Evolutionary conservation across 1,140 invertebrate genomes (phyloP).

Genomic region (Temnothorax longispinosus): DNA sequence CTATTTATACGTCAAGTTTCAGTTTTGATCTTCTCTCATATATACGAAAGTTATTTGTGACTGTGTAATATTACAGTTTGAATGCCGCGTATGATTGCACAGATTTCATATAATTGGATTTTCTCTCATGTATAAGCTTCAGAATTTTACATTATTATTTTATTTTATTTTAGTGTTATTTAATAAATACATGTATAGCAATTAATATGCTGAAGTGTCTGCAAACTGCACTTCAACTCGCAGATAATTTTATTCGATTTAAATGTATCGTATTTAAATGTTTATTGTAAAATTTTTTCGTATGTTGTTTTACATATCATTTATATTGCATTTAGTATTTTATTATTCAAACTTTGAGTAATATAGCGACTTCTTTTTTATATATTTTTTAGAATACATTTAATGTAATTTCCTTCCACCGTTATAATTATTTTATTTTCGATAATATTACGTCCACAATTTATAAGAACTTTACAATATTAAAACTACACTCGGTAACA

Average conservation of each 20-base stretch:
- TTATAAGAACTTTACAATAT: slow-evolving; percentile 7
- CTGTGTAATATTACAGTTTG: not conserved
- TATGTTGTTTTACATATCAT: not conserved
- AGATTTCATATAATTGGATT: slow-evolving; percentile 12
- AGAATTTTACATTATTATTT: slow-evolving; percentile 16
- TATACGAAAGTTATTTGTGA: slow-evolving; percentile 12
- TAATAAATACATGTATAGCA: not conserved
- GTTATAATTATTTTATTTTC: slow-evolving; percentile 21
- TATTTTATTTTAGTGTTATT: slow-evolving; percentile 2
- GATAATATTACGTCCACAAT: not conserved
- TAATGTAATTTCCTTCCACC: not conserved
- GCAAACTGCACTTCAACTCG: not conserved
- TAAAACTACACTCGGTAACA: not conserved
- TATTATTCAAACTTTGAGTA: slow-evolving; percentile 22
- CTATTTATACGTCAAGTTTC: not conserved
- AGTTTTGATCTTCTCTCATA: not conserved
- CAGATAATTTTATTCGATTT: not conserved
- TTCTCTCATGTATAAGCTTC: not conserved
- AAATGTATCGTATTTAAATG: not conserved
- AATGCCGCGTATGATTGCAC: slow-evolving; percentile 27
- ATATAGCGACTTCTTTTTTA: not conserved
- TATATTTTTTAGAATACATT: not conserved
- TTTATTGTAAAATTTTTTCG: not conserved
- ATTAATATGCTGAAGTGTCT: not conserved
- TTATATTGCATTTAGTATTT: slow-evolving; percentile 21